Base-by-base conservation (phyloP, 2,888 invertebrate genomes). In the Morinoia aosen region DNA sequence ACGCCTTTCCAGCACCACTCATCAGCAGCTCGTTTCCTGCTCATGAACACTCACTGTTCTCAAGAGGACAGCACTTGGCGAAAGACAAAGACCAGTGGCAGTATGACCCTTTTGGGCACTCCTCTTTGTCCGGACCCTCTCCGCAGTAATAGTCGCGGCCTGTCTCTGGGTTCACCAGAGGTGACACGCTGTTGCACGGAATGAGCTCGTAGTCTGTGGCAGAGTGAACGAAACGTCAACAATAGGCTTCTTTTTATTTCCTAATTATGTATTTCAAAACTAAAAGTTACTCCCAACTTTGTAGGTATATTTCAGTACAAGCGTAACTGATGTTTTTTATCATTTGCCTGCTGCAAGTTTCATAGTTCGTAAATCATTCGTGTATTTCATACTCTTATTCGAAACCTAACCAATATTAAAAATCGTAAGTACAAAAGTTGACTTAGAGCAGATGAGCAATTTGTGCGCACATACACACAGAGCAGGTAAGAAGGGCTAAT, bases 1-100 rank as follows among this genome's bases (percentile, higher is more conserved):
- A 48, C 93, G 56, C 93, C 56, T 93, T 93, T 25, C 93, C 19
- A 90, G 90, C 90, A 90, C 90, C 90, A 39, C 90, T 90, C 90
- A 40, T 90, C 90, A 90, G 40, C 90, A 48, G 48, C 90, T 40
- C 93, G 93, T 56, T 93, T 93, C 56, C 93, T 93, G 93, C 93
- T n/a, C 33, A 93, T 93, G 93, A 95, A 95, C 48, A 95, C 95
- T 95, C 96, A 95, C 95, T 95, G 97, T 97, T 97, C 98, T 98
- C 98, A 98, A 99, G 98, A 97, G 98, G 98, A 97, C 99, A 99
- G 97, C 99, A 99, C 97, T 98, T 98, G 96, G 98, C 98, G 97
- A 98, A 98, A 97, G 98, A 98, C 95, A 98, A 97, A 3, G 98
- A 98, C 97, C 98, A 98, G 97, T 99, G 99, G 97, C 99, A 99